Evolutionary conservation across 2,113 vertebrate species (phyloP).

Genomic region (Echinops telfairi): DNA sequence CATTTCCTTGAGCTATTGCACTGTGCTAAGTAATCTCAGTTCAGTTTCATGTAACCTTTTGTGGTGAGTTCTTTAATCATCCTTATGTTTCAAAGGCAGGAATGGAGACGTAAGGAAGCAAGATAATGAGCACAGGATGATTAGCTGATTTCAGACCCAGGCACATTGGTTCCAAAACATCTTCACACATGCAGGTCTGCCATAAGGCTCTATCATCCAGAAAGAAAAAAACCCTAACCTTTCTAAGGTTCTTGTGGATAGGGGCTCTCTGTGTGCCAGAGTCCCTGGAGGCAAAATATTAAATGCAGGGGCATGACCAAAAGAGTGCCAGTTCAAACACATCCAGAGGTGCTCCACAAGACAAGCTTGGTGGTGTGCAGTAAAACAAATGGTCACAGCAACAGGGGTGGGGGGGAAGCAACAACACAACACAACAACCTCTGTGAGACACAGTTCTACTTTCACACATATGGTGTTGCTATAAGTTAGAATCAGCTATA

Average conservation of each 20-base stretch:
- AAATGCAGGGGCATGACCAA: neutral
- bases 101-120: neutral
- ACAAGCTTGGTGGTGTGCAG: neutral
- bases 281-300: neutral
- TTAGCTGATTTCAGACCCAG: neutral
- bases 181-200: neutral
- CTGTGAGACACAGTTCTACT: neutral
- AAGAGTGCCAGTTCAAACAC: neutral
- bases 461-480: neutral
- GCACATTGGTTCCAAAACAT: neutral
- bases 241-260: neutral
- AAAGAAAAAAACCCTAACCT: neutral
- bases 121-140: no score
- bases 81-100: neutral
- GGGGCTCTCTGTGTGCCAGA: neutral
- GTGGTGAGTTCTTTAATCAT: neutral
- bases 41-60: neutral
- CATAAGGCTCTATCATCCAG: neutral
- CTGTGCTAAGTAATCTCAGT: neutral
- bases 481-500: neutral
- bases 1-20: neutral
- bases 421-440: neutral
- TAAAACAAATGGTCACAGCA: neutral
- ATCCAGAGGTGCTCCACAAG: neutral
- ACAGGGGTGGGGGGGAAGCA: neutral